Evolutionary conservation across 2,113 vertebrate species (phyloP).

Genomic region (Naja naja): DNA sequence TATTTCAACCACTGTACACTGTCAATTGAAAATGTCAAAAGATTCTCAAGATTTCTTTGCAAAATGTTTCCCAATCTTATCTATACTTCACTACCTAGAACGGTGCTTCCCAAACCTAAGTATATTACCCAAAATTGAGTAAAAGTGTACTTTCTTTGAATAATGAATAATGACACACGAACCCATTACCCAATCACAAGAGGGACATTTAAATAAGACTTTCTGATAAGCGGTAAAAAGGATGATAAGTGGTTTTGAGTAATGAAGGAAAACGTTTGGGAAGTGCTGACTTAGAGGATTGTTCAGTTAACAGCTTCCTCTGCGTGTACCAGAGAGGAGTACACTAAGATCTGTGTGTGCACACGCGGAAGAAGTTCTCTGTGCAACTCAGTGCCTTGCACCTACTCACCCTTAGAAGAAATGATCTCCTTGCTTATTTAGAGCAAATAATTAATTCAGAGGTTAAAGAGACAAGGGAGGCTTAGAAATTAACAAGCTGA

Average conservation of each 20-base stretch:
- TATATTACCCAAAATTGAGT: not conserved
- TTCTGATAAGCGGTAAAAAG: not conserved
- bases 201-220: not conserved
- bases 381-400: not conserved
- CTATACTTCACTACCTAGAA: not conserved
- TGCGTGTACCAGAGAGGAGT: not conserved
- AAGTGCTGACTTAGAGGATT: not conserved
- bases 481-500: conserved; percentile 50
- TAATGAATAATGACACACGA: not conserved
- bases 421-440: not conserved
- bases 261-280: not conserved
- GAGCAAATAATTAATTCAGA: conserved; percentile 51
- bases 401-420: not conserved
- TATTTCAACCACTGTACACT: not conserved
- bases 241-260: not conserved
- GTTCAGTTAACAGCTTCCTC: not conserved
- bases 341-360: not conserved
- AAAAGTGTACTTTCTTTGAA: not conserved
- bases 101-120: not conserved
- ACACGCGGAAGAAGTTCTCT: not conserved
- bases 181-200: not conserved
- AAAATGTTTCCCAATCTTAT: not conserved
- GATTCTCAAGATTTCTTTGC: not conserved
- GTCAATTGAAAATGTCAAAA: not conserved
- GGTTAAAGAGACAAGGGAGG: conserved; percentile 41